Percentiles rank a stretch among this genome's conserved stretches.
Conservation (phyloP, 2,888 invertebrate genomes). For the Coleophora flavipennella region DNA sequence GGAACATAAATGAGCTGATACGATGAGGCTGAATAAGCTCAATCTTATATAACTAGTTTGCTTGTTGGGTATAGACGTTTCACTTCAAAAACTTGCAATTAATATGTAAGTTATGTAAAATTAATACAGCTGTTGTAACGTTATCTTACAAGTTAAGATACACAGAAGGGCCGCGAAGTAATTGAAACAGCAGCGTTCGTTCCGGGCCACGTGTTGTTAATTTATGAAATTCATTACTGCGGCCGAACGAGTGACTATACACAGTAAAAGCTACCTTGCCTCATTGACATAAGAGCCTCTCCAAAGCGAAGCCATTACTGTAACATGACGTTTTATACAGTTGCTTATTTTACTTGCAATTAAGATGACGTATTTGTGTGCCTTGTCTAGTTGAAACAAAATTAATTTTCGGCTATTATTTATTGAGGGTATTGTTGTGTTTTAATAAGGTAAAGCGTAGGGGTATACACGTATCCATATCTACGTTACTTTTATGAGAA, state of each 20-base stretch:
- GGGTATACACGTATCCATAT: neutral
- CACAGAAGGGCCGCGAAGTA: slow-evolving; percentile 12
- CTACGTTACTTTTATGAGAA: no score
- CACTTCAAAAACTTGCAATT: no score
- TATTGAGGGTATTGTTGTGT: neutral
- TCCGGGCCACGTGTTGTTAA: slow-evolving; percentile 18
- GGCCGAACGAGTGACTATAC: neutral
- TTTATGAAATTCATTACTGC: slow-evolving; percentile 32
- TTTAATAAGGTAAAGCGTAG: no score
- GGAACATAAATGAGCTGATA: no score
- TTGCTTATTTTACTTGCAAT: slow-evolving; percentile 3
- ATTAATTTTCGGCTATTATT: slow-evolving; percentile 10
- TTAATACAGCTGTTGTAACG: no score
- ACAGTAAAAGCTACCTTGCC: neutral
- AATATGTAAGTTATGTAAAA: no score
- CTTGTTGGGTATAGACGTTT: no score
- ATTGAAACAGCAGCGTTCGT: slow-evolving; percentile 19
- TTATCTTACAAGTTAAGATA: neutral
- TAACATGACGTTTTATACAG: slow-evolving; percentile 9
- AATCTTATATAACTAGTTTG: no score
- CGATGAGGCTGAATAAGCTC: no score
- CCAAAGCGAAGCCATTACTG: neutral
- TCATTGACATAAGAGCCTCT: neutral
- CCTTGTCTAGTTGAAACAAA: neutral
- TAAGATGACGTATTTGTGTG: slow-evolving; percentile 1